These are phyloP conservation scores for Antheraea yamamai DNA, from an alignment of 2,888 invertebrate species.

Conservation along the genomic window DNA sequence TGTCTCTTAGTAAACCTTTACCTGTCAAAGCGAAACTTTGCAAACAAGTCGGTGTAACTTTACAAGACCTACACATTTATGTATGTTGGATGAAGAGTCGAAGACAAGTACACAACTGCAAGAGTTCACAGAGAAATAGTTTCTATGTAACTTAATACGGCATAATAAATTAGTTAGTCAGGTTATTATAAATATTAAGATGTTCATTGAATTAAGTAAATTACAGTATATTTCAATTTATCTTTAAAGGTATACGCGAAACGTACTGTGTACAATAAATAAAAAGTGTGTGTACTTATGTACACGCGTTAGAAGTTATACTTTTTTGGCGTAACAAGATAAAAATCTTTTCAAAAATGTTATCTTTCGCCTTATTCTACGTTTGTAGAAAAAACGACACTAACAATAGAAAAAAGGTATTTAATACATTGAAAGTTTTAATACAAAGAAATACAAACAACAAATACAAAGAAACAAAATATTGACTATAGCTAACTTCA, in stretches of 20 bases:
- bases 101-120: not conserved
- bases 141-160: conserved; percentile 1
- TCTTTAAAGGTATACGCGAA: too few species aligned
- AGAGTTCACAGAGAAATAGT: not conserved
- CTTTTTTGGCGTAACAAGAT: too few species aligned
- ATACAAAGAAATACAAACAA: too few species aligned
- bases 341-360: too few species aligned
- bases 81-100: not conserved
- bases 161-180: not conserved
- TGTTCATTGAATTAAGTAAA: not conserved
- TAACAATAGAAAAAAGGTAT: too few species aligned
- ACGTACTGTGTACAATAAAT: not conserved
- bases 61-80: not conserved
- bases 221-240: not conserved
- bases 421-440: too few species aligned
- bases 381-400: too few species aligned
- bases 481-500: too few species aligned
- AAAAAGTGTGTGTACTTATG: too few species aligned
- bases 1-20: conserved; percentile 19
- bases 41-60: conserved; percentile 5
- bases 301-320: too few species aligned
- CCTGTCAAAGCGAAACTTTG: conserved; percentile 27
- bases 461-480: too few species aligned
- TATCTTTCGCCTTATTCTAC: too few species aligned
- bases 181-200: not conserved